phyloP scores from a whole-genome alignment of 64 coral and sea anemone species.

The Hydrozoanthus tunicans region DNA sequence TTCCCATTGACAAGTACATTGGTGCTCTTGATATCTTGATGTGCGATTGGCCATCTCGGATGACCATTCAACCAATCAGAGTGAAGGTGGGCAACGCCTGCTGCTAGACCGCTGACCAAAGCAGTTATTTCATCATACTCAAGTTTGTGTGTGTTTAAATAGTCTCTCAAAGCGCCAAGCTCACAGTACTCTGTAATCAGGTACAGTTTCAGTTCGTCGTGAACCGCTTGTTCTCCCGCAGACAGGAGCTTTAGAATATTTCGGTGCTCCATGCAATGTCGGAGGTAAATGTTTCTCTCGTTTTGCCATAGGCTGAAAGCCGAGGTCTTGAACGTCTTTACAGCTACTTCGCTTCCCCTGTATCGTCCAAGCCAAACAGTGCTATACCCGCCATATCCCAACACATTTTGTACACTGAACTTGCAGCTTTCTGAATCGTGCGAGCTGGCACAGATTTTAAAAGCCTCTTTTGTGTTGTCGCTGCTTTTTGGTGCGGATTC shows the following conservation, averaged over 20 bases:
- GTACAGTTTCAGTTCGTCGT: slow-evolving; percentile 34
- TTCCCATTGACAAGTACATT: slow-evolving; percentile 44
- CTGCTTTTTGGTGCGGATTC: background rate
- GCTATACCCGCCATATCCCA: slow-evolving; percentile 29
- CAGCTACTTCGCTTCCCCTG: background rate
- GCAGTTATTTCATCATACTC: slow-evolving; percentile 39
- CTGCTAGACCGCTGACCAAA: slow-evolving; percentile 53
- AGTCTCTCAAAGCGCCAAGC: slow-evolving; percentile 35
- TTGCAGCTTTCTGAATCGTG: background rate
- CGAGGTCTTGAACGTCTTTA: slow-evolving; percentile 7
- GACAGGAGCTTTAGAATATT: slow-evolving; percentile 46
- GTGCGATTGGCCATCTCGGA: slow-evolving; percentile 3
- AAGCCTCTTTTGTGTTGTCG: background rate
- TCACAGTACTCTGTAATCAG: slow-evolving; percentile 54
- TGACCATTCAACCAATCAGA: slow-evolving; percentile 31
- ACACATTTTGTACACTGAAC: background rate
- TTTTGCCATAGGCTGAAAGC: slow-evolving; percentile 47
- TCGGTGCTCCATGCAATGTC: slow-evolving; percentile 41
- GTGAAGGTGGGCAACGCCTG: slow-evolving; percentile 52
- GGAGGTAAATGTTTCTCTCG: slow-evolving; percentile 36
- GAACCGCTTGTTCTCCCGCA: slow-evolving; percentile 26
- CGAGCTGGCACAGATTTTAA: background rate
- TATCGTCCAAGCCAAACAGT: slow-evolving; percentile 23
- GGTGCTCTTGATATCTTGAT: slow-evolving; percentile 50
- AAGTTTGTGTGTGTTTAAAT: slow-evolving; percentile 49